Evolutionary conservation across 1,140 invertebrate genomes (phyloP).

Genomic region (Brachionus calyciflorus): DNA sequence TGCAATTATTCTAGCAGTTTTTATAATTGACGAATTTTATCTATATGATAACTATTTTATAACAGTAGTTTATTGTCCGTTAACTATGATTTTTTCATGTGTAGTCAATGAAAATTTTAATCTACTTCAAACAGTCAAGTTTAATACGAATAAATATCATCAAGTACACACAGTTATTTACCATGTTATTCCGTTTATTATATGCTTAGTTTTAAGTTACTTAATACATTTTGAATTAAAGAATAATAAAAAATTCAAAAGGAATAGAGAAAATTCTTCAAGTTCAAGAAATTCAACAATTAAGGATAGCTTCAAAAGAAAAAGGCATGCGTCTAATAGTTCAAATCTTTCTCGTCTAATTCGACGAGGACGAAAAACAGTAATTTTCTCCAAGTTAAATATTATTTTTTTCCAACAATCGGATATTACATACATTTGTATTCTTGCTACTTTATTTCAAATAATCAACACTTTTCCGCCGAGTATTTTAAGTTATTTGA

Average conservation of each 20-base stretch:
- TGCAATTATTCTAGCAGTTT: background rate
- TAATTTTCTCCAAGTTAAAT: conserved; percentile 4
- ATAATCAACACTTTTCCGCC: background rate
- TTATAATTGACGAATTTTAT: conserved; percentile 35
- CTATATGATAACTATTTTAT: conserved; percentile 28
- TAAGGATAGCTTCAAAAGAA: background rate
- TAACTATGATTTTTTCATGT: conserved; percentile 15
- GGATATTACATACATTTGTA: background rate
- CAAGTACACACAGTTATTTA: conserved; percentile 7
- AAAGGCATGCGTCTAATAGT: conserved; percentile 14
- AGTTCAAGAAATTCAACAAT: background rate
- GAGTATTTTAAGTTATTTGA: conserved; percentile 8
- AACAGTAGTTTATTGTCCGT: conserved; percentile 24
- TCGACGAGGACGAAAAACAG: background rate
- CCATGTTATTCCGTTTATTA: background rate
- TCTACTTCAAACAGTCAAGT: background rate
- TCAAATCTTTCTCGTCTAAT: background rate
- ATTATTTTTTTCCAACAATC: conserved; percentile 11
- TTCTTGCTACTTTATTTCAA: conserved; percentile 12
- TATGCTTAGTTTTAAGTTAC: background rate
- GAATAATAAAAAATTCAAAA: background rate
- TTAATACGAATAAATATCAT: conserved; percentile 12
- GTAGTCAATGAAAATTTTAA: conserved; percentile 3
- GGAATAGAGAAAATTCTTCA: too few species aligned
- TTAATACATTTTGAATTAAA: background rate